phyloP scores from a whole-genome alignment of 1,140 invertebrate species.

The Drosophila parvula region DNA sequence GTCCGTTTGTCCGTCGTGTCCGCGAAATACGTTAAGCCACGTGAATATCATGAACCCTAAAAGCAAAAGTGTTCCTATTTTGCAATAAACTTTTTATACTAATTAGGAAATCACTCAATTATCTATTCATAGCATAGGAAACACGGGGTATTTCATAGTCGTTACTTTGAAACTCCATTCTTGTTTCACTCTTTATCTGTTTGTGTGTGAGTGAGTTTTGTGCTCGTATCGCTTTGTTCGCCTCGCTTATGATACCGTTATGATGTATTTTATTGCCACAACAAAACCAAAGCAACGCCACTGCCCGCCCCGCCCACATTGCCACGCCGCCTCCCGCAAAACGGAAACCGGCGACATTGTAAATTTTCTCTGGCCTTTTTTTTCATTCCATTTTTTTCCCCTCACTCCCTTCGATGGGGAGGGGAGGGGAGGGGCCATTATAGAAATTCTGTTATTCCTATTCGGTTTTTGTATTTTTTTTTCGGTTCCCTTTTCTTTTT shows the following conservation, averaged over 20 bases:
- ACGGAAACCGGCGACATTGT: constrained; percentile 81
- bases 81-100: no score
- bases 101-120: no score
- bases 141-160: not conserved
- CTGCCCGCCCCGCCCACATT: constrained; percentile 7
- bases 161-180: not conserved
- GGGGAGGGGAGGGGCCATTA: constrained; percentile 29
- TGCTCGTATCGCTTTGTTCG: constrained; percentile 74
- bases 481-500: constrained; percentile 3
- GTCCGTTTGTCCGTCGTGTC: not conserved
- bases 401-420: constrained; percentile 11
- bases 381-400: constrained; percentile 22
- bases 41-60: not conserved
- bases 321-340: constrained; percentile 13
- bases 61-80: not conserved
- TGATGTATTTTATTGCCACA: constrained; percentile 83
- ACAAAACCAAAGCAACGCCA: constrained; percentile 73
- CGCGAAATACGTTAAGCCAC: not conserved
- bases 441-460: constrained; percentile 65
- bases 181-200: constrained; percentile 36
- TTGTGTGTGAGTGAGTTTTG: constrained; percentile 34
- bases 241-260: constrained; percentile 81
- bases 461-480: constrained; percentile 50
- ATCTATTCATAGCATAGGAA: not conserved
- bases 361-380: constrained; percentile 72